Evolutionary conservation across 2,888 invertebrate species (phyloP).

Genomic region (Eledone cirrhosa): DNA sequence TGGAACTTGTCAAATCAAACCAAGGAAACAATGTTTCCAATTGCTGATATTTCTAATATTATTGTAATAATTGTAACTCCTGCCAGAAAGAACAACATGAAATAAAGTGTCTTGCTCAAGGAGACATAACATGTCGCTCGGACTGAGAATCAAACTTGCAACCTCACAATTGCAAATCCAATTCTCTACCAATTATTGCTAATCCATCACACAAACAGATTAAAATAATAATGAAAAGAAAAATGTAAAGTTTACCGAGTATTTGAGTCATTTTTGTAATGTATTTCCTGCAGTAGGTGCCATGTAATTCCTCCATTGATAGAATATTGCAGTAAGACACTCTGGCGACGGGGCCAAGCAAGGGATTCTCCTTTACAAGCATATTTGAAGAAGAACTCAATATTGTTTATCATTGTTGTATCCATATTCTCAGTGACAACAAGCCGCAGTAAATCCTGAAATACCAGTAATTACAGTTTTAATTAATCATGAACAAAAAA

Average conservation of each 20-base stretch:
- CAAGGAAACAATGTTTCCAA: no score
- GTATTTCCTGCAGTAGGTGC: constrained; percentile 64
- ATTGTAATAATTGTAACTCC: no score
- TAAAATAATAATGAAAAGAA: no score
- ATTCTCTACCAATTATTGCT: no score
- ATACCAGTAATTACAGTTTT: not conserved
- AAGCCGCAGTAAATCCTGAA: constrained; percentile 63
- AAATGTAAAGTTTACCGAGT: constrained; percentile 38
- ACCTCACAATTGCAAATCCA: no score
- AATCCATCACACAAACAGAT: no score
- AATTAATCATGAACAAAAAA: not conserved
- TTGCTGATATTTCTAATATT: no score
- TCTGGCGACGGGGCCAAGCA: constrained; percentile 60
- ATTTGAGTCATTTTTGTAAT: constrained; percentile 49
- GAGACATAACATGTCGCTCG: no score
- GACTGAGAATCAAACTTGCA: no score
- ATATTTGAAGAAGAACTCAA: constrained; percentile 65
- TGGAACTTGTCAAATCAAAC: no score
- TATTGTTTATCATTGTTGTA: constrained; percentile 62
- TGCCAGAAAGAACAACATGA: no score
- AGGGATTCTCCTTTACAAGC: constrained; percentile 57
- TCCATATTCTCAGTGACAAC: constrained; percentile 66
- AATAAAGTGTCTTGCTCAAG: no score
- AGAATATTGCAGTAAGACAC: constrained; percentile 67
- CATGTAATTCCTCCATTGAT: constrained; percentile 67